Base-by-base conservation (phyloP, 1,140 invertebrate species). In the Cotesia vestalis region DNA sequence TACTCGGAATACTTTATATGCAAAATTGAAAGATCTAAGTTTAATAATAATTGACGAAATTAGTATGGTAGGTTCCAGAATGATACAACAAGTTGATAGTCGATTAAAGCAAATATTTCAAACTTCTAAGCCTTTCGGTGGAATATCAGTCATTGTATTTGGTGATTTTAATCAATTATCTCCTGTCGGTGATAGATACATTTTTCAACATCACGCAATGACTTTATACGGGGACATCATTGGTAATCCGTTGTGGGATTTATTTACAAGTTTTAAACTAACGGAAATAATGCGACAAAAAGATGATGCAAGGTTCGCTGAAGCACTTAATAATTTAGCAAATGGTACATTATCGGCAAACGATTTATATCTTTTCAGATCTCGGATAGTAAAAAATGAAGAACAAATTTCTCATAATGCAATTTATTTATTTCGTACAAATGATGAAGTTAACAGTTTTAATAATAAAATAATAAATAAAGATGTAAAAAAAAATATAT, bases 31-130 rank as follows among this genome's bases (percentile, higher is more conserved):
- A 12, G 68, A 78, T 38, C 55, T 80, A 11, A 78, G 80, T 73
- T 46, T 80, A 9, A 46, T 83, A 20, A 81, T 85, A 36, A 80
- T 84, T 55, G 82, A 84, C 75, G 82, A 85, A 77, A 78, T 84
- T 40, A 80, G 77, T 35, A 84, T 84, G 80, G 72, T 81, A 2
- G 79, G 79, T 35, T 8, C 60, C 4, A 69, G 51, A 59, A 74
- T 74, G 34, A 69, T 83, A 6, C 4, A 72, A 27, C 52, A 78
- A 60, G 75, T 85, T 9, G 74, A 83, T 68, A 55, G 36, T 5
- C 51, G 81, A 55, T 52, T 84, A 4, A 63, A 76, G 64, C 78
- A 83, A 78, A 79, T 84, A 52, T 78, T 80, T 52, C 67, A 75
- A 11, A 66, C 17, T 8, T 66, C 73, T 9, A 38, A 74, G 66